These are phyloP conservation scores for Noctua pronuba DNA, from an alignment of 2,888 invertebrate genomes.

Conservation along the genomic window DNA sequence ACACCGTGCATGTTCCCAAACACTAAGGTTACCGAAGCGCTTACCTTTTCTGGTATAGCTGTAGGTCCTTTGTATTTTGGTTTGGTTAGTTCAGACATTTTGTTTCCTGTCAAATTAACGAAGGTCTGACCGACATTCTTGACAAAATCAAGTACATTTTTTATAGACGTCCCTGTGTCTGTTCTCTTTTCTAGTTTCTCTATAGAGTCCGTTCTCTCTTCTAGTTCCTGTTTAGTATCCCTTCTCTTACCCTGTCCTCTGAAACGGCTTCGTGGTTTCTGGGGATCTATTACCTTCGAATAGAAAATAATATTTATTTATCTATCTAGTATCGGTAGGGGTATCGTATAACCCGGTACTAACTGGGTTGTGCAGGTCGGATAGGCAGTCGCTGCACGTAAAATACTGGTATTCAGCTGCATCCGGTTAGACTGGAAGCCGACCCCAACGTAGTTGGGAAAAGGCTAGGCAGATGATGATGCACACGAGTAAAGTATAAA, in stretches of 20 bases:
- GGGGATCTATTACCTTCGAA: background rate
- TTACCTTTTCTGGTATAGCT: background rate
- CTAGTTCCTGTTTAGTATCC: background rate
- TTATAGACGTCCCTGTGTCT: background rate
- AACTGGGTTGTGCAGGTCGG: too few relatives aligned
- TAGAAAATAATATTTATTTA: background rate
- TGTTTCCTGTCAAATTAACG: background rate
- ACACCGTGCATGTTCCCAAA: too few relatives aligned
- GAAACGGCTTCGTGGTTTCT: background rate
- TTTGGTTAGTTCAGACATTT: background rate
- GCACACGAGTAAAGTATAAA: too few relatives aligned
- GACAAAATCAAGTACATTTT: background rate
- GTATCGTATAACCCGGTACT: too few relatives aligned
- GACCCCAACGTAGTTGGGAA: too few relatives aligned
- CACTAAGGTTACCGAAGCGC: background rate
- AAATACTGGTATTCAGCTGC: too few relatives aligned
- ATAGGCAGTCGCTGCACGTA: too few relatives aligned
- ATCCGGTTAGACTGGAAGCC: too few relatives aligned
- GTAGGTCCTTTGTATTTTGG: background rate
- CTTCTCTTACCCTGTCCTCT: background rate
- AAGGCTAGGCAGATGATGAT: too few relatives aligned
- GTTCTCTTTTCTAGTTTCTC: background rate
- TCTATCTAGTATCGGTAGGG: too few relatives aligned
- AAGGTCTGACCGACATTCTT: slow-evolving; percentile 3
- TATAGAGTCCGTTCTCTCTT: background rate